phyloP scores from a whole-genome alignment of 2,797 vertebrate genomes.

The Acestrorhynchus altus region DNA sequence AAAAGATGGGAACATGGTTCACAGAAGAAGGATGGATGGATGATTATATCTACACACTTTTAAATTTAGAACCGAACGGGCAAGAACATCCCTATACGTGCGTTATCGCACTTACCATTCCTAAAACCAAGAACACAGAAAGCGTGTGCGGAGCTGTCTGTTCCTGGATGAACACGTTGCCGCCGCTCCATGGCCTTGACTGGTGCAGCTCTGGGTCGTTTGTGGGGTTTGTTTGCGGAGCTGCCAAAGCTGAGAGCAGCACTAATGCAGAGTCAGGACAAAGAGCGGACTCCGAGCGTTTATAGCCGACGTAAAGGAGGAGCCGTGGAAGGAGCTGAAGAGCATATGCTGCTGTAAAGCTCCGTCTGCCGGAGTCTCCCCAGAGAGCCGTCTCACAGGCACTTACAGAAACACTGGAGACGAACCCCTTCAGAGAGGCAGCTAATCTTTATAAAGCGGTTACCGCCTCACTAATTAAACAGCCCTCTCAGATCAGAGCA shows the following conservation, averaged over 20 bases:
- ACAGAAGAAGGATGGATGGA: no score
- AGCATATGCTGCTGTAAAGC: slow-evolving; percentile 81
- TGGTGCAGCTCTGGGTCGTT: not conserved
- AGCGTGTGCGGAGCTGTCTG: not conserved
- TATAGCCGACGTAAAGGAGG: slow-evolving; percentile 70
- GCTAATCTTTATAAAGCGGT: slow-evolving; percentile 78
- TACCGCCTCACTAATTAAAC: slow-evolving; percentile 63
- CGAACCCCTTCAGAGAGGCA: slow-evolving; percentile 66
- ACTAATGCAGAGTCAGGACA: slow-evolving; percentile 39
- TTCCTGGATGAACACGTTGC: slow-evolving; percentile 21
- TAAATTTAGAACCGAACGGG: no score
- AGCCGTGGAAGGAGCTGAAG: slow-evolving; percentile 70
- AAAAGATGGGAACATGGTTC: no score
- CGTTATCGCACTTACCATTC: no score
- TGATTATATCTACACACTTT: no score
- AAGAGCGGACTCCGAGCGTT: slow-evolving; percentile 59
- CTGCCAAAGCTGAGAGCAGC: slow-evolving; percentile 32
- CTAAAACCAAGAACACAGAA: no score
- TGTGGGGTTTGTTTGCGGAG: slow-evolving; percentile 9
- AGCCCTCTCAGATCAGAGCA: slow-evolving; percentile 40
- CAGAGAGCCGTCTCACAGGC: slow-evolving; percentile 69
- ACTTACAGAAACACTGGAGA: slow-evolving; percentile 73
- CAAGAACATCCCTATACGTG: no score
- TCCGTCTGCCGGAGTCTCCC: slow-evolving; percentile 75
- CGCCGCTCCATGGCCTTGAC: not conserved